Base-by-base conservation (phyloP, 2,888 invertebrate genomes). In the Thera obeliscata region DNA sequence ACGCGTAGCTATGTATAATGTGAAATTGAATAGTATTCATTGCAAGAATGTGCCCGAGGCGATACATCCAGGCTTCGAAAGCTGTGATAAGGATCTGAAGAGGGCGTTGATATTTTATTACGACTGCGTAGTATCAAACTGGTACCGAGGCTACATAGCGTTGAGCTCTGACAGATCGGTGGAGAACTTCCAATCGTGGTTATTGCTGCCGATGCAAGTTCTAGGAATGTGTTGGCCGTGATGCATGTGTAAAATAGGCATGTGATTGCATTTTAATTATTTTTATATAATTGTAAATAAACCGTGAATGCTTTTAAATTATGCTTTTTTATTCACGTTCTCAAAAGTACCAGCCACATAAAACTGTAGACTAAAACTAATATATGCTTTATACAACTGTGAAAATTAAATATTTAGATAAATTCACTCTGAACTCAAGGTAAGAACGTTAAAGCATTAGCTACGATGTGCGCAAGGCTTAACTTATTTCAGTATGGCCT, bases 151-250 rank as follows among this genome's bases (percentile, higher is more conserved):
- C 0, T 91, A 84, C 64, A 77, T 85, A 12, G 66, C 70, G 7
- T 58, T 85, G 41, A 82, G 79, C 36, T 56, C 73, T 62, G 89
- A 90, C 73, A 76, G 70, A 60, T 90, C 88, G 0, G 85, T 91
- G 1, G 87, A 86, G 3, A 87, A 88, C 70, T 91, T 90, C 52
- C 89, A 90, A 62, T 72, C 82, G 1, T 91, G 91, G 90, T 66
- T 91, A 64, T 69, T 76, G 2, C 12, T 76, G 35, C 86, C 89
- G 22, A 87, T 88, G 87, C 85, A 87, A 61, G 66, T 71, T 2
- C 79, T 87, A 46, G 91, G 91, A 5, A 86, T 91, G 87, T 87
- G 88, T 72, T 91, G 91, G 91, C 76, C 84, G 0, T 89, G 60
- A 59, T 54, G 58, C 48, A 64, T 41, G 56, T 69, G 61, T 74